Evolutionary conservation across 2,797 vertebrate species (phyloP).

Genomic region (Clamator glandarius): DNA sequence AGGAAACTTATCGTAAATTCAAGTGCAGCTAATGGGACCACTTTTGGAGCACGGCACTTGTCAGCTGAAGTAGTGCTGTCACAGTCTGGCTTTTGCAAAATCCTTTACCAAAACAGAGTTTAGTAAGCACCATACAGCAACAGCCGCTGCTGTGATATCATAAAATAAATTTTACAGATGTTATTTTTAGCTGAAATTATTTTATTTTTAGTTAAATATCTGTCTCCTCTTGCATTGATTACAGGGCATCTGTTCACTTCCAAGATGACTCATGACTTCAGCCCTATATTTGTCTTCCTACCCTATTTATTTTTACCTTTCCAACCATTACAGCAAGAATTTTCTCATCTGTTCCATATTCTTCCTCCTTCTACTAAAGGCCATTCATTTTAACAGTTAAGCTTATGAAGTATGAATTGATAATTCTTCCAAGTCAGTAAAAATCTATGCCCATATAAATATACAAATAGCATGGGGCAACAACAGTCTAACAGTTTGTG

Average conservation of each 20-base stretch:
- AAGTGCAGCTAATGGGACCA: background rate
- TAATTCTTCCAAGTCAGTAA: background rate
- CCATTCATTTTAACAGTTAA: background rate
- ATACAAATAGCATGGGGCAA: background rate
- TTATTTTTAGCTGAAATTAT: background rate
- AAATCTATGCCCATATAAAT: background rate
- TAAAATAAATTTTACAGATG: background rate
- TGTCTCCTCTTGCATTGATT: background rate
- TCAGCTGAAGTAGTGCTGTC: background rate
- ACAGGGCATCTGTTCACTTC: conserved; percentile 15
- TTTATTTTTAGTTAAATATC: background rate
- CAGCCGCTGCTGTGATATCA: background rate
- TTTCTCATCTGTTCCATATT: background rate
- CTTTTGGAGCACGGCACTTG: background rate
- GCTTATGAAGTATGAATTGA: background rate
- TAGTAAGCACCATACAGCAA: background rate
- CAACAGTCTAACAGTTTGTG: background rate
- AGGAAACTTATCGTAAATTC: background rate
- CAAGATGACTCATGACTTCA: background rate
- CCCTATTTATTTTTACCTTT: background rate
- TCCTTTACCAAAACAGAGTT: background rate
- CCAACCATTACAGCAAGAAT: background rate
- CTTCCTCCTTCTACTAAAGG: background rate
- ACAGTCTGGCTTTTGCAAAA: background rate
- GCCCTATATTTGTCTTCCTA: background rate